A percentile compares a stretch with the other conserved stretches of the same genome.
Evolutionary conservation across 2,797 vertebrate species (phyloP).

Genomic region (Enteromius mattozi): DNA sequence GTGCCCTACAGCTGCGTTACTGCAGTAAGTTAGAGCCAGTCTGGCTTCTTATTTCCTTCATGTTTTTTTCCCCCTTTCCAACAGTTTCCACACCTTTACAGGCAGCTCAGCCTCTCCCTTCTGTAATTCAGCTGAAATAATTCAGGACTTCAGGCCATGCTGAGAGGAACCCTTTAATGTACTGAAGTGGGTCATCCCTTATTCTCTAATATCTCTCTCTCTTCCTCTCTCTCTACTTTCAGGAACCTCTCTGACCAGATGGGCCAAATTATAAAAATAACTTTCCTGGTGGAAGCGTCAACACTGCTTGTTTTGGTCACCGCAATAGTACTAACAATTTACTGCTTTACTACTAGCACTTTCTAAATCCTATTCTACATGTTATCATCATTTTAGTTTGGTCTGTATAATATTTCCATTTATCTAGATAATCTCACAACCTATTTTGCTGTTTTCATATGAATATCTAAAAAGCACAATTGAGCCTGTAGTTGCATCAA

Average conservation of each 20-base stretch:
- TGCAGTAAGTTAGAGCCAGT: conserved; percentile 7
- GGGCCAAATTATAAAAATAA: conserved; percentile 80
- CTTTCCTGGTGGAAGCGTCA: conserved; percentile 74
- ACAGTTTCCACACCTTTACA: conserved; percentile 40
- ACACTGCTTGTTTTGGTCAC: conserved; percentile 69
- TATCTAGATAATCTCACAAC: background rate
- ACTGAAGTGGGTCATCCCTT: conserved; percentile 76
- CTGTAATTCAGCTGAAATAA: conserved; percentile 66
- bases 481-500: conserved; percentile 1
- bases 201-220: conserved; percentile 35
- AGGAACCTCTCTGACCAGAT: conserved; percentile 76
- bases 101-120: conserved; percentile 39
- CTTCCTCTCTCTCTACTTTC: conserved; percentile 51
- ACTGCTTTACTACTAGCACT: conserved; percentile 22
- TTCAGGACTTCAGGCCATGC: conserved; percentile 64
- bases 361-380: background rate
- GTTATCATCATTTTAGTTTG: background rate
- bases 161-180: conserved; percentile 70
- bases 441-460: background rate
- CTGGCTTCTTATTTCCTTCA: conserved; percentile 14
- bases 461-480: conserved; percentile 4
- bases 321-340: conserved; percentile 59
- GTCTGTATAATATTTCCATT: background rate
- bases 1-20: conserved; percentile 22
- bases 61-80: conserved; percentile 27